Evolutionary conservation across 2,888 invertebrate genomes (phyloP).

Genomic region (Luffia ferchaultella): DNA sequence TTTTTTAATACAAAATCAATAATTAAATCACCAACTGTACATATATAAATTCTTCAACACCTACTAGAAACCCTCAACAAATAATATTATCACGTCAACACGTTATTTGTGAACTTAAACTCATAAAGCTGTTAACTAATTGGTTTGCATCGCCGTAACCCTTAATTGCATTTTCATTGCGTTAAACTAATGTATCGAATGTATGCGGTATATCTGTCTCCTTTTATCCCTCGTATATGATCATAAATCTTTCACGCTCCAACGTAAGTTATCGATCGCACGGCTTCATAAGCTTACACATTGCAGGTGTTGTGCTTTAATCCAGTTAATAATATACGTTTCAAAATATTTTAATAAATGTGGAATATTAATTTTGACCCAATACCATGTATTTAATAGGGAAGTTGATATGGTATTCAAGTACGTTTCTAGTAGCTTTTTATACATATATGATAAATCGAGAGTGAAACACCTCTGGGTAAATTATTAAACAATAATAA

Average conservation of each 20-base stretch:
- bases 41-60: neutral
- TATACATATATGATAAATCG: too few species aligned
- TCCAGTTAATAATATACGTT: too few species aligned
- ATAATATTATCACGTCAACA: neutral
- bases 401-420: too few species aligned
- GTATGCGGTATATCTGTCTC: neutral
- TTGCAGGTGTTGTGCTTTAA: constrained; percentile 18
- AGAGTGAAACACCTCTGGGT: too few species aligned
- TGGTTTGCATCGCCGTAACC: neutral
- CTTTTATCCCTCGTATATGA: neutral
- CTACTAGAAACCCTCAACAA: neutral
- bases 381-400: too few species aligned
- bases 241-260: neutral
- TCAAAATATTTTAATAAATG: too few species aligned
- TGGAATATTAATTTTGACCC: too few species aligned
- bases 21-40: neutral
- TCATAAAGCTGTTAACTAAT: neutral
- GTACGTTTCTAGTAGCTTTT: too few species aligned
- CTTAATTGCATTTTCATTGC: neutral
- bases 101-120: neutral
- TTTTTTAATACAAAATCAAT: neutral
- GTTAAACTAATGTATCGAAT: neutral
- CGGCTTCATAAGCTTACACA: neutral
- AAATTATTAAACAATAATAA: too few species aligned
- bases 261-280: neutral